Conservation (phyloP, 2,888 invertebrate genomes). For the Melanargia galathea region DNA sequence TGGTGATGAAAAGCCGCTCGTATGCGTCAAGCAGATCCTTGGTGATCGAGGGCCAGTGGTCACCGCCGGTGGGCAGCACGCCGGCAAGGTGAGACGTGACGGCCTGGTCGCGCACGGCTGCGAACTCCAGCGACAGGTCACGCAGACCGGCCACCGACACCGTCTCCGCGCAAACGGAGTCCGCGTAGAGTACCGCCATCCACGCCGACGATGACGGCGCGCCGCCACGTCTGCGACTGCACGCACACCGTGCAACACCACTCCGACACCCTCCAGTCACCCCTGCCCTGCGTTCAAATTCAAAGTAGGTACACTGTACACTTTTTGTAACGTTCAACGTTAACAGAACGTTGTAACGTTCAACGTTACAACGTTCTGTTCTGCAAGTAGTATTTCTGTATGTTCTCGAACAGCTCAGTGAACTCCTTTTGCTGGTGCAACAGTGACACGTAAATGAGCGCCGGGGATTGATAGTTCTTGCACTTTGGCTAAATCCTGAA, state of each 20-base stretch:
- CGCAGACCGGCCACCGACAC: constrained; percentile 73
- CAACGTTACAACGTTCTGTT: too few species aligned
- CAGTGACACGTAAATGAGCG: constrained; percentile 83
- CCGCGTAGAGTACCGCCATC: constrained; percentile 84
- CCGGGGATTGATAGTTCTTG: constrained; percentile 79
- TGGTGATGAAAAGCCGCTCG: constrained; percentile 78
- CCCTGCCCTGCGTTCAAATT: constrained; percentile 46
- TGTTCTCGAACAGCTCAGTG: constrained; percentile 70
- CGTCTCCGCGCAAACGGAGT: constrained; percentile 82
- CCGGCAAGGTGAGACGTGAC: constrained; percentile 87
- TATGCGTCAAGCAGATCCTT: constrained; percentile 80
- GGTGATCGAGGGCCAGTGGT: constrained; percentile 84
- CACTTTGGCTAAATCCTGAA: constrained; percentile 76
- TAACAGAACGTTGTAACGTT: too few species aligned
- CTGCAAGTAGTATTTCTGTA: constrained; percentile 79
- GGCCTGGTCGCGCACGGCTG: constrained; percentile 79
- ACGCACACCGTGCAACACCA: constrained; percentile 70
- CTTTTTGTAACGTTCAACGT: too few species aligned
- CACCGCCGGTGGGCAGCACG: constrained; percentile 86
- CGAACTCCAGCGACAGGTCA: constrained; percentile 76
- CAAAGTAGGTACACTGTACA: too few species aligned
- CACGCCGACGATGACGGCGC: constrained; percentile 77
- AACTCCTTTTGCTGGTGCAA: constrained; percentile 69
- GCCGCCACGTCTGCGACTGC: constrained; percentile 84
- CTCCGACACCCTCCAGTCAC: constrained; percentile 78